Evolutionary conservation across 2,888 invertebrate genomes (phyloP).

Genomic region (Boloria selene): DNA sequence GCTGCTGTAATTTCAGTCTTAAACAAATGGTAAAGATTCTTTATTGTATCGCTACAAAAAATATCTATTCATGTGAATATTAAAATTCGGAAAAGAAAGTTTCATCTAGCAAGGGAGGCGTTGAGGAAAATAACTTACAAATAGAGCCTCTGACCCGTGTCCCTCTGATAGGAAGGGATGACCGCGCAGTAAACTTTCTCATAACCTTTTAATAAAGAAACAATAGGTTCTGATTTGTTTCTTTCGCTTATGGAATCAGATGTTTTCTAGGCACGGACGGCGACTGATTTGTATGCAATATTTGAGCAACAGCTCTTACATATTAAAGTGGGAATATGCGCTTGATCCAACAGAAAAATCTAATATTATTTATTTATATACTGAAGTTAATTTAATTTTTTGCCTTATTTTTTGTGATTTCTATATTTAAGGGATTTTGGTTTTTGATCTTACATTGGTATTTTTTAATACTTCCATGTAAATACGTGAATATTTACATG

Average conservation of each 20-base stretch:
- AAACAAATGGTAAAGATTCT: no score
- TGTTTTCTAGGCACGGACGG: slow-evolving; percentile 21
- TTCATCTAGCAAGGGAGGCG: slow-evolving; percentile 18
- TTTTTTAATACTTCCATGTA: no score
- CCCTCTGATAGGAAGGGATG: slow-evolving; percentile 55
- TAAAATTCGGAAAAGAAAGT: neutral
- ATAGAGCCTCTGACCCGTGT: slow-evolving; percentile 46
- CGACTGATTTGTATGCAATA: neutral
- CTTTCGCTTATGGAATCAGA: slow-evolving; percentile 21
- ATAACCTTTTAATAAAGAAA: slow-evolving; percentile 60
- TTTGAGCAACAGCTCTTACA: neutral
- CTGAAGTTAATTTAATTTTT: no score
- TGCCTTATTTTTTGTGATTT: no score
- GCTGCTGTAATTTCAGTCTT: no score
- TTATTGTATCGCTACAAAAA: no score
- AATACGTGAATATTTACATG: no score
- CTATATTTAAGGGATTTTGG: no score
- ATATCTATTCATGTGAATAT: neutral
- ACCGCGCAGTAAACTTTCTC: slow-evolving; percentile 56
- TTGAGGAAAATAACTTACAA: slow-evolving; percentile 38
- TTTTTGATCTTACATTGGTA: no score
- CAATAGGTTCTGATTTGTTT: slow-evolving; percentile 46
- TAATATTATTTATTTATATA: no score
- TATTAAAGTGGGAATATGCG: neutral
- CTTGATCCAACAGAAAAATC: neutral